Base-by-base conservation (phyloP, 2,113 vertebrate genomes). In the Ranitomeya variabilis region DNA sequence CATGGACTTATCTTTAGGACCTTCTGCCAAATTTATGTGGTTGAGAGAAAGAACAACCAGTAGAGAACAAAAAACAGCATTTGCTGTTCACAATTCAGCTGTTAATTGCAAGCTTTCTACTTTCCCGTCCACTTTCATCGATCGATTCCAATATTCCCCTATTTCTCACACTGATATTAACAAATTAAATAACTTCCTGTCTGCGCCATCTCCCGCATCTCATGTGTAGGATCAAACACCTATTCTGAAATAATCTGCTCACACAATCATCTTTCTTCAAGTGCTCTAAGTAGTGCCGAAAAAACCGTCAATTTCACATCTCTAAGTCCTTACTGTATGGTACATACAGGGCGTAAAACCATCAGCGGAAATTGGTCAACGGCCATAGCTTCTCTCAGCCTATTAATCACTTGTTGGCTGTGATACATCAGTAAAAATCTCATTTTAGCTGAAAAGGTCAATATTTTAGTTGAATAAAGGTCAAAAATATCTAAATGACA, bases 161-260 rank as follows among this genome's bases (percentile, higher is more conserved):
- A 0, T 26, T 26, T 9, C 19, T n/a, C 12, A 19, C 7, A 23
- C 7, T 16, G 31, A 51, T 78, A 86, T 64, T 62, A 51, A 13
- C 8, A 76, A 76, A 66, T 66, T 78, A 12, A 86, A 52, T 77
- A 10, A 54, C 59, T 86, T 87, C 74, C 86, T 59, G 45, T 67
- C 59, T 54, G 37, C 19, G 62, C 23, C 8, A 66, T 78, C 54
- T 16, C 13, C 51, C 26, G 0, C 71, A 13, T 74, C 26, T 18
- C 71, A 26, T 23, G n/a, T 67, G 66, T 67, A 31, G 67, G n/a
- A 31, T 85, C 73, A 45, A 60, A 64, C 59, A 86, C 19, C 59
- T 31, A 66, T 21, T 51, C 6, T n/a, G 19, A 16, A 31, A 45
- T 18, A 67, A 73, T 73, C 69, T 31, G 4, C 69, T 31, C 23